These are phyloP conservation scores for Ornithoptera alexandrae DNA, from an alignment of 2,888 invertebrate species.

Conservation along the genomic window DNA sequence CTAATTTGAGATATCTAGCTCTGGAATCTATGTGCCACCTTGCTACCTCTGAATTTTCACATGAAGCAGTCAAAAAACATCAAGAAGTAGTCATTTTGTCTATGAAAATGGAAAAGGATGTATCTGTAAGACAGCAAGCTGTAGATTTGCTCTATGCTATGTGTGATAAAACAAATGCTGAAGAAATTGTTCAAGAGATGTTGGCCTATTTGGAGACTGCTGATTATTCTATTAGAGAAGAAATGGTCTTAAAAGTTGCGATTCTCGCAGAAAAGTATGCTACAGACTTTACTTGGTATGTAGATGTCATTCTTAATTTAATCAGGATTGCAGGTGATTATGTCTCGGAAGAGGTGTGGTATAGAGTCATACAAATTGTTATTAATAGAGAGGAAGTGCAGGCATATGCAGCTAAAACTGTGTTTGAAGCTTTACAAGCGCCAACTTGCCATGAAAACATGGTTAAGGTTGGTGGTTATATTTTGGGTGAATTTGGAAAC, in stretches of 20 bases:
- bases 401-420: conserved; percentile 99
- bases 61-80: conserved; percentile 99
- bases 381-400: conserved; percentile 99
- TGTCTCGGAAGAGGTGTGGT: conserved; percentile 99
- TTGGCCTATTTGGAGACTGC: conserved; percentile 98
- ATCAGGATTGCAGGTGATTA: conserved; percentile 99
- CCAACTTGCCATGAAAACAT: conserved; percentile 99
- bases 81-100: conserved; percentile 99
- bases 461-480: conserved; percentile 99
- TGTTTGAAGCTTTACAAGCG: conserved; percentile 98
- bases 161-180: conserved; percentile 99
- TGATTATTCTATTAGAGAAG: conserved; percentile 99
- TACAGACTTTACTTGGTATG: conserved; percentile 99
- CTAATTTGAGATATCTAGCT: conserved; percentile 97
- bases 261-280: conserved; percentile 99
- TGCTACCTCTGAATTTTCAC: conserved; percentile 99
- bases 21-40: conserved; percentile 99
- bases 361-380: conserved; percentile 99
- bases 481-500: conserved; percentile 99
- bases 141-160: conserved; percentile 99
- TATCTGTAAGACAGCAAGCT: conserved; percentile 98
- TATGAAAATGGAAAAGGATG: conserved; percentile 99
- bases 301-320: conserved; percentile 98
- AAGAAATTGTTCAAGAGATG: conserved; percentile 99
- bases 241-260: conserved; percentile 99